A percentile compares a stretch with the other conserved stretches of the same genome.
phyloP scores from a whole-genome alignment of 1,140 invertebrate genomes.

The Neotoxoptera formosana region DNA sequence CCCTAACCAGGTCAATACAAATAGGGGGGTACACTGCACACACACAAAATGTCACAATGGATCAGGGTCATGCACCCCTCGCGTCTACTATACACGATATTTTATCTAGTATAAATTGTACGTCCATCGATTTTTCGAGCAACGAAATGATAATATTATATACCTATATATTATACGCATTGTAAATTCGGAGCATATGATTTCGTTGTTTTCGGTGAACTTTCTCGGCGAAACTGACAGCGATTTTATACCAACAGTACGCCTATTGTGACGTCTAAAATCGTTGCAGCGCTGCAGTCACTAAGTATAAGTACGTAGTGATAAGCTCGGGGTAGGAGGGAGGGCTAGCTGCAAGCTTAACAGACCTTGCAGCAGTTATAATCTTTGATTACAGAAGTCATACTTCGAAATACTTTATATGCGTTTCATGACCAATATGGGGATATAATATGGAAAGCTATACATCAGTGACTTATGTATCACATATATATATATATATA shows the following conservation, averaged over 20 bases:
- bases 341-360: not conserved
- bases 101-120: not conserved
- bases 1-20: conserved; percentile 57
- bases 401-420: not conserved
- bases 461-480: not conserved
- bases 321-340: too few species aligned
- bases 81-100: not conserved
- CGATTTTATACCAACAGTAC: not conserved
- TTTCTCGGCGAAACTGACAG: not conserved
- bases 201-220: not conserved
- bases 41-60: conserved; percentile 25
- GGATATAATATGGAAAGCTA: not conserved
- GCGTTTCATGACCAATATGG: not conserved
- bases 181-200: not conserved
- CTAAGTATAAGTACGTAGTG: not conserved
- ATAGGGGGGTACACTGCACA: not conserved
- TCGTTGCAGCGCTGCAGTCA: not conserved
- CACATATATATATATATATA: not conserved
- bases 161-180: not conserved
- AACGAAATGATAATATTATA: not conserved
- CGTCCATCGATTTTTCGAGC: not conserved
- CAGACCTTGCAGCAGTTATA: not conserved
- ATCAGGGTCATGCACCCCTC: conserved; percentile 50
- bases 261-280: not conserved
- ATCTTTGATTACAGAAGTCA: not conserved